phyloP scores from a whole-genome alignment of 2,113 vertebrate genomes.

The Pyxicephalus adspersus region DNA sequence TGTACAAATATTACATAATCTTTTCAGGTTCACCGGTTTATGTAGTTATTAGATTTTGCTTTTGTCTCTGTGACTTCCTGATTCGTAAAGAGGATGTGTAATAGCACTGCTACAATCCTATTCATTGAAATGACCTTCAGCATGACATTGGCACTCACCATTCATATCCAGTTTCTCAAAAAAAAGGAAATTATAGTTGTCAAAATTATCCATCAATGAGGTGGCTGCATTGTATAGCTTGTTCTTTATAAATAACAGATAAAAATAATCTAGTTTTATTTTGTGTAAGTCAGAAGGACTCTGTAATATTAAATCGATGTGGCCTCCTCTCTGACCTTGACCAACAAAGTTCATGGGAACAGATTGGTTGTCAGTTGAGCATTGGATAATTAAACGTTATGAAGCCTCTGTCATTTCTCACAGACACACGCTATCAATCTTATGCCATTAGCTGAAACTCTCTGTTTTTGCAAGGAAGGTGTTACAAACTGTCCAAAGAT shows the following conservation, averaged over 20 bases:
- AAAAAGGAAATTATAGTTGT: not conserved
- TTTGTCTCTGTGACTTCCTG: too few species aligned
- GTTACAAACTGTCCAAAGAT: not conserved
- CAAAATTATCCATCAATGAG: not conserved
- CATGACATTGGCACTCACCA: not conserved
- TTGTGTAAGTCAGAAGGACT: not conserved
- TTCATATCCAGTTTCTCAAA: not conserved
- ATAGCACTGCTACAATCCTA: too few species aligned
- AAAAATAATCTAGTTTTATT: constrained; percentile 6
- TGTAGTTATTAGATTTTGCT: too few species aligned
- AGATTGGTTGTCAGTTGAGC: constrained; percentile 28
- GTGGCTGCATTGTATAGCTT: too few species aligned
- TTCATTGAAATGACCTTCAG: not conserved
- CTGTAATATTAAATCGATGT: constrained; percentile 29
- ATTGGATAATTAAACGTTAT: constrained; percentile 29
- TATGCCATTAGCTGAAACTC: not conserved
- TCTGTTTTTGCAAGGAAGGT: constrained; percentile 11
- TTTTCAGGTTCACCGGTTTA: too few species aligned
- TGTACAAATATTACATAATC: too few species aligned
- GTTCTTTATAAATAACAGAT: not conserved
- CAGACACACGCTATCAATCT: constrained; percentile 38
- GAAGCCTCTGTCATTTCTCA: constrained; percentile 34
- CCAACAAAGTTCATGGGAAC: not conserved
- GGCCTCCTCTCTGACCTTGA: constrained; percentile 38
- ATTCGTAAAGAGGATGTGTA: too few species aligned